Evolutionary conservation across 2,113 vertebrate species (phyloP).

Genomic region (Melanerpes formicivorus): DNA sequence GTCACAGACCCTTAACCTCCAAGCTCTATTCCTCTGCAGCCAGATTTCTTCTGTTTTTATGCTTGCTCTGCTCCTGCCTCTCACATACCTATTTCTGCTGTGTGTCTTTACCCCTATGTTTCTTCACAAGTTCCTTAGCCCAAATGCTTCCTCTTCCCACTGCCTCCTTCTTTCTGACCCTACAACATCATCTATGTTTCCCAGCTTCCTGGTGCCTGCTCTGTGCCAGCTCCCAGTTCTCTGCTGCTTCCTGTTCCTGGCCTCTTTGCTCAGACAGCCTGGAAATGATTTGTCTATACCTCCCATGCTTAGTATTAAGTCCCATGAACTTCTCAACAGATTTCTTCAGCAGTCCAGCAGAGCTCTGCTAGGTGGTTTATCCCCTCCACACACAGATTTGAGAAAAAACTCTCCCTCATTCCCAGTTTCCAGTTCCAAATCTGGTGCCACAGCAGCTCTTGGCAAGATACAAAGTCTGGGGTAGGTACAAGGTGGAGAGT

Average conservation of each 20-base stretch:
- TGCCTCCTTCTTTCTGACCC: not conserved
- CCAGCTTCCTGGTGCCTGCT: not conserved
- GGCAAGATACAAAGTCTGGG: not conserved
- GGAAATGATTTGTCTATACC: not conserved
- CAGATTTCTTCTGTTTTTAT: not conserved
- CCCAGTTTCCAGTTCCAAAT: not conserved
- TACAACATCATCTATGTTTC: not conserved
- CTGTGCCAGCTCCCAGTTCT: not conserved
- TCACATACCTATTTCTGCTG: not conserved
- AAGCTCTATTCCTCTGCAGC: not conserved
- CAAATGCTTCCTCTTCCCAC: not conserved
- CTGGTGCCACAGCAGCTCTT: not conserved
- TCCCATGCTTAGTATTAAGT: not conserved
- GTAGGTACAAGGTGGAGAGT: not conserved
- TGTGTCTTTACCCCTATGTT: not conserved
- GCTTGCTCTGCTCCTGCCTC: not conserved
- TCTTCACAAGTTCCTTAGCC: not conserved
- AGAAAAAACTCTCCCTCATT: not conserved
- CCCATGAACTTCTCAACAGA: not conserved
- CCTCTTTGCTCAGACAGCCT: not conserved
- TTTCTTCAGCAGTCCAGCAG: not conserved
- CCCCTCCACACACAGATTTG: not conserved
- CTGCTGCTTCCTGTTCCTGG: not conserved
- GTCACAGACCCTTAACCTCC: not conserved
- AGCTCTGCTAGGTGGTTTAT: not conserved